Evolutionary conservation across 2,888 invertebrate species (phyloP).

Genomic region (Latrodectus hesperus): DNA sequence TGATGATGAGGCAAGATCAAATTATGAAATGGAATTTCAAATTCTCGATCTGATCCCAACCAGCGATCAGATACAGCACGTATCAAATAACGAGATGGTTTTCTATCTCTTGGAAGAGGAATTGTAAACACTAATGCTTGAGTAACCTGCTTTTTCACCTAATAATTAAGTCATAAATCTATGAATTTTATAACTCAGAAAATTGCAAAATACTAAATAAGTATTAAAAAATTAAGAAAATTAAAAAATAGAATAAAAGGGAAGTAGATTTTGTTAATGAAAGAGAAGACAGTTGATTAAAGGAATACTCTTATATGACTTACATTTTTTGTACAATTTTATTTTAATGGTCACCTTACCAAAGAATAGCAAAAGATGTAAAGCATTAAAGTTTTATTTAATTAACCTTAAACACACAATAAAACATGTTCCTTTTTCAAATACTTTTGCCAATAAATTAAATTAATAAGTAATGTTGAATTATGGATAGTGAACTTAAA

Average conservation of each 20-base stretch:
- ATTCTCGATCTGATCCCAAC: slow-evolving; percentile 79
- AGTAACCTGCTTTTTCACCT: slow-evolving; percentile 83
- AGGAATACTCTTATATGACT: background rate
- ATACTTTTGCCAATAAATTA: no score
- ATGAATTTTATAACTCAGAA: background rate
- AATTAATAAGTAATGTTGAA: no score
- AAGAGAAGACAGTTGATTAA: background rate
- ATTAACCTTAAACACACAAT: no score
- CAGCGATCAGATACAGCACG: slow-evolving; percentile 90
- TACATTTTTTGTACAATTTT: no score
- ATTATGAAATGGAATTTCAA: slow-evolving; percentile 83
- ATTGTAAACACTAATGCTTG: slow-evolving; percentile 95
- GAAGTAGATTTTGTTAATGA: background rate
- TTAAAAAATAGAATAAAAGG: background rate
- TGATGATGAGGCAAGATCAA: slow-evolving; percentile 92
- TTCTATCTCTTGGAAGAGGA: slow-evolving; percentile 88
- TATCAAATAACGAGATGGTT: slow-evolving; percentile 94
- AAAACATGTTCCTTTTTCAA: no score
- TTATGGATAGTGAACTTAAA: no score
- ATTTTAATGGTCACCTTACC: no score
- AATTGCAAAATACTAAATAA: background rate
- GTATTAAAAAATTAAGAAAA: background rate
- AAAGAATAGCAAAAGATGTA: no score
- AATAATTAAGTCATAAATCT: slow-evolving; percentile 71
- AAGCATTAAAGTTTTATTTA: no score